Conservation (phyloP, 2,888 invertebrate species). For the Drosophila merina region DNA sequence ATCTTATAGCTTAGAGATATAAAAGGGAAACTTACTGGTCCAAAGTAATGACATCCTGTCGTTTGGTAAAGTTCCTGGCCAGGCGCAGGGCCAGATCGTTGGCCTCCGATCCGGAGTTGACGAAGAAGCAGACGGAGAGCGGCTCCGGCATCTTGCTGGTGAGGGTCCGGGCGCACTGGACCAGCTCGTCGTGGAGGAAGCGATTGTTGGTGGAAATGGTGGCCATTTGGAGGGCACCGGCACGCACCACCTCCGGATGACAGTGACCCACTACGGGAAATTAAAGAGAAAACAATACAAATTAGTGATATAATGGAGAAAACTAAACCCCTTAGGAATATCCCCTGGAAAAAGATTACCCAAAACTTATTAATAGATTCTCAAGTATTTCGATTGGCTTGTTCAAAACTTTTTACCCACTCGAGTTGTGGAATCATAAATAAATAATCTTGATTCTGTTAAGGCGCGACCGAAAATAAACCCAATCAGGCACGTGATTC, state of each 20-base stretch:
- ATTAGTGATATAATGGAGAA: background rate
- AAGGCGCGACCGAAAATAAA: constrained; percentile 11
- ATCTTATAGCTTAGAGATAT: rapidly evolving
- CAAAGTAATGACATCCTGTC: constrained; percentile 94
- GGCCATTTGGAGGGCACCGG: constrained; percentile 95
- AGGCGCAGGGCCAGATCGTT: constrained; percentile 98
- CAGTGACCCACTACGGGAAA: constrained; percentile 96
- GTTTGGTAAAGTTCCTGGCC: constrained; percentile 94
- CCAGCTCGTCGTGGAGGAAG: constrained; percentile 97
- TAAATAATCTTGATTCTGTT: background rate
- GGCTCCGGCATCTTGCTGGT: constrained; percentile 91
- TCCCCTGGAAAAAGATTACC: background rate
- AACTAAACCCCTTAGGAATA: background rate
- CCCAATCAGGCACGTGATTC: constrained; percentile 10
- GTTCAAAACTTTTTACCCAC: constrained; percentile 4
- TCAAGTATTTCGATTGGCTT: background rate
- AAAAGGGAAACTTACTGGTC: constrained; percentile 93
- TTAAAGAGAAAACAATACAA: background rate
- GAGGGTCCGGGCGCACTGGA: constrained; percentile 93
- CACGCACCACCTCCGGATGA: constrained; percentile 96
- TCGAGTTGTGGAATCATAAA: background rate
- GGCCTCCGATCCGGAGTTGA: constrained; percentile 99
- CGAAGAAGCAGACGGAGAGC: constrained; percentile 96
- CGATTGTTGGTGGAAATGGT: constrained; percentile 97
- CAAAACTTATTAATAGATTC: constrained; percentile 6